phyloP scores from a whole-genome alignment of 2,888 invertebrate genomes.

The Acanthosepion pharaonis region DNA sequence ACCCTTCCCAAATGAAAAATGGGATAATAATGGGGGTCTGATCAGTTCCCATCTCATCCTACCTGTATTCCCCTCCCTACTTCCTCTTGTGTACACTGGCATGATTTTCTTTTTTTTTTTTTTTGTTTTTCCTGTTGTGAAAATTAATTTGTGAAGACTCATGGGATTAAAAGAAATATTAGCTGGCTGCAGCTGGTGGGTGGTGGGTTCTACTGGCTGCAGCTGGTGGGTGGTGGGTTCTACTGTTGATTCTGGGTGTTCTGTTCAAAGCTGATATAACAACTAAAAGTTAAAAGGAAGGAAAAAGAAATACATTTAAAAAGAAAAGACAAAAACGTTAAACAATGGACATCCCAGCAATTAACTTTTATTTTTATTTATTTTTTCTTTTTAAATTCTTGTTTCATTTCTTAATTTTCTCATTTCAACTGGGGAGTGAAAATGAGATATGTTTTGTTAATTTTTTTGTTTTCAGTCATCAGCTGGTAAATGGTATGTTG shows the following conservation, averaged over 20 bases:
- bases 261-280: not conserved
- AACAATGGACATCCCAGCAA: not conserved
- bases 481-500: not conserved
- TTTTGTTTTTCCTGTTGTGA: not conserved
- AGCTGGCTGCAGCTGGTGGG: slow-evolving; percentile 21
- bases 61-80: too few relatives aligned
- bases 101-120: too few relatives aligned
- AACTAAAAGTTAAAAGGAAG: not conserved
- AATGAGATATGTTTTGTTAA: not conserved
- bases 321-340: not conserved
- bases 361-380: not conserved
- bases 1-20: not conserved
- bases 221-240: slow-evolving; percentile 37
- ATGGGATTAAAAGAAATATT: not conserved
- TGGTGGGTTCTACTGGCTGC: not conserved
- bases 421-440: not conserved
- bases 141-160: not conserved
- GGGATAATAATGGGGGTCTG: not conserved
- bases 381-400: not conserved
- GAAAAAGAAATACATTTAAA: not conserved
- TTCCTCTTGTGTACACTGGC: too few relatives aligned
- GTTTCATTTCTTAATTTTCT: not conserved
- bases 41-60: not conserved
- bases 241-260: not conserved
- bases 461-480: not conserved